Evolutionary conservation across 1,140 invertebrate genomes (phyloP).

Genomic region (Psilanteris sp.): DNA sequence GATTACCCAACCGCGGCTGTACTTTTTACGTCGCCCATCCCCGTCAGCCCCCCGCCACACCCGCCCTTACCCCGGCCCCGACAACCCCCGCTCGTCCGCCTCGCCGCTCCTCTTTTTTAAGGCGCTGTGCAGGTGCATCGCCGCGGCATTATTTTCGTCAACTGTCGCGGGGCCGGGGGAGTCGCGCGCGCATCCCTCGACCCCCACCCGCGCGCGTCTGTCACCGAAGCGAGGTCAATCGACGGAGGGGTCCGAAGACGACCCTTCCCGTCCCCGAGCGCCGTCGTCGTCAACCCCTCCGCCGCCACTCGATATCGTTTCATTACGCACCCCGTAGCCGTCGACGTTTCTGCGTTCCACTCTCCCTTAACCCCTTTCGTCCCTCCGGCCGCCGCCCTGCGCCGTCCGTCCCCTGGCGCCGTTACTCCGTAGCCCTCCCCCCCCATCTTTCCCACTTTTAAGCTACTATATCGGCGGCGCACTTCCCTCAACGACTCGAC

Average conservation of each 20-base stretch:
- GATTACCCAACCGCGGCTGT: conserved; percentile 43
- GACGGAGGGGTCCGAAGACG: conserved; percentile 76
- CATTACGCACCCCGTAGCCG: conserved; percentile 74
- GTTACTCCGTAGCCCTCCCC: too few relatives aligned
- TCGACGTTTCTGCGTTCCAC: conserved; percentile 47
- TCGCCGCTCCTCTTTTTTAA: conserved; percentile 42
- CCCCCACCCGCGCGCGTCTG: conserved; percentile 26
- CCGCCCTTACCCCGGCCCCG: too few relatives aligned
- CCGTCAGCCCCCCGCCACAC: too few relatives aligned
- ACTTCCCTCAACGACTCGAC: conserved; percentile 66
- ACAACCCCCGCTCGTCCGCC: not conserved
- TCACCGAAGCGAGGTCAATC: conserved; percentile 77
- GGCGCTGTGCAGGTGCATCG: conserved; percentile 66
- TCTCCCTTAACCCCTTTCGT: conserved; percentile 9
- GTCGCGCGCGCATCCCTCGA: conserved; percentile 31
- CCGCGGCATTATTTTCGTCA: conserved; percentile 76
- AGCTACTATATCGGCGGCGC: conserved; percentile 25
- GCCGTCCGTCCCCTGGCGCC: not conserved
- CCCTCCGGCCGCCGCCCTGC: conserved; percentile 2
- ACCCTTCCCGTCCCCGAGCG: conserved; percentile 61
- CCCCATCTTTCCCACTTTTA: too few relatives aligned
- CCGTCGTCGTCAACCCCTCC: conserved; percentile 56
- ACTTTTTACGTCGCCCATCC: conserved; percentile 54
- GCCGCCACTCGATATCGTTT: conserved; percentile 77
- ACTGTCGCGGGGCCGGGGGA: conserved; percentile 63